phyloP scores from a whole-genome alignment of 2,113 vertebrate species.

The Tauraco erythrolophus region DNA sequence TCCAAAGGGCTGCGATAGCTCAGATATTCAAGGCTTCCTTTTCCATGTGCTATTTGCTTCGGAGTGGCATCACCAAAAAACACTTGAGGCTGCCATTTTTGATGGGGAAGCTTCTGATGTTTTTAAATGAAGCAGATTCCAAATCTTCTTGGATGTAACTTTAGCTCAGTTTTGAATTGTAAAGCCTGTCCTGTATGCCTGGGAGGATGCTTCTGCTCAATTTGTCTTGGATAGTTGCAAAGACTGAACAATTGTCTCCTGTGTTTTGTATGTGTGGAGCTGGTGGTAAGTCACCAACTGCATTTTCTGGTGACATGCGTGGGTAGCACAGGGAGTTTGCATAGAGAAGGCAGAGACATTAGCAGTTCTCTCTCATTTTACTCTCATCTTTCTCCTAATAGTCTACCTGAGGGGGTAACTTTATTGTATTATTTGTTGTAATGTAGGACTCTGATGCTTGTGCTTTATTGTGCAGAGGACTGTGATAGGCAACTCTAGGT shows the following conservation, averaged over 20 bases:
- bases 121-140: neutral
- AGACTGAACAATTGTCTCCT: neutral
- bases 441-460: neutral
- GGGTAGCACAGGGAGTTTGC: neutral
- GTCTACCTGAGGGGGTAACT: neutral
- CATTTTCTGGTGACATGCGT: neutral
- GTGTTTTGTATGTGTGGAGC: neutral
- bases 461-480: neutral
- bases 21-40: neutral
- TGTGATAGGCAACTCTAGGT: neutral
- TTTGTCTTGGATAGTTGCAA: neutral
- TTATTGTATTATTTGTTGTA: neutral
- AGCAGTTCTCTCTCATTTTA: neutral
- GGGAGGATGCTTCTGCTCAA: neutral
- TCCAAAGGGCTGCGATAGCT: neutral
- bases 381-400: neutral
- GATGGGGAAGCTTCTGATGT: neutral
- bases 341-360: neutral
- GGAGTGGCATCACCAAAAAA: neutral
- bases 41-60: neutral
- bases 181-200: neutral
- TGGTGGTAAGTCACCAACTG: neutral
- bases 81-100: neutral
- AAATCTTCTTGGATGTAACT: neutral
- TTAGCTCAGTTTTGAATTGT: neutral